Evolutionary conservation across 2,797 vertebrate genomes (phyloP), one percentile per base, ranked within the genome.

Genomic region (Macrochelys suwanniensis): DNA sequence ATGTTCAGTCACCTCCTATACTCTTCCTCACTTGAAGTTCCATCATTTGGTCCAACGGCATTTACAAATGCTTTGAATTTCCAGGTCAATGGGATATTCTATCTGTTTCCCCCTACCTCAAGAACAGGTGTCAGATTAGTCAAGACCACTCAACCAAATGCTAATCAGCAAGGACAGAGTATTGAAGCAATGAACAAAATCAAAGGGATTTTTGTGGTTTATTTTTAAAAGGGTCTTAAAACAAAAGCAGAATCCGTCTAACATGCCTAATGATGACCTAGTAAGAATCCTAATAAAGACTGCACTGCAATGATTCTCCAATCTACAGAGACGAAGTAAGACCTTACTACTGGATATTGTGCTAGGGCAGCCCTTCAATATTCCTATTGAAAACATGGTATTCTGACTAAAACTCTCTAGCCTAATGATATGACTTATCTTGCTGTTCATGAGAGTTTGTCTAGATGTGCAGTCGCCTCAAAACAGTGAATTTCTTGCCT

Each of bases 181-280:
- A 85, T 42, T 78, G 84, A 94, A 15, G 9, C 87, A 89, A 77
- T 85, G 81, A 85, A 88, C 95, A 92, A 4, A 95, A 83, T 83
- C 71, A 2, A 0, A 50, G 90, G 85, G 23, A 2, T 6, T 95
- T 77, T 88, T 90, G 42, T 89, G 42, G 26, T 56, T n/a, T 25
- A 65, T 95, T 77, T 56, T 0, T 5, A 88, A 85, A 10, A 51
- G 13, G 21, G 12, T 89, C n/a, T 92, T 76, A 65, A 78, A 91
- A 80, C 19, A 88, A 79, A 96, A 77, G 5, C 31, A 90, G 57
- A 37, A 47, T 78, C 84, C 89, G 42, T 89, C 11, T 33, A 49
- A 1, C 82, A 8, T 85, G 11, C 85, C 31, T 82, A 26, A 42
- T 77, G 47, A 3, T 28, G 59, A 56, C 50, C 21, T 82, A 2